A percentile compares a stretch with the other conserved stretches of the same genome.
Conservation (phyloP, 1,140 invertebrate species). For the Schlechtendalia chinensis region DNA sequence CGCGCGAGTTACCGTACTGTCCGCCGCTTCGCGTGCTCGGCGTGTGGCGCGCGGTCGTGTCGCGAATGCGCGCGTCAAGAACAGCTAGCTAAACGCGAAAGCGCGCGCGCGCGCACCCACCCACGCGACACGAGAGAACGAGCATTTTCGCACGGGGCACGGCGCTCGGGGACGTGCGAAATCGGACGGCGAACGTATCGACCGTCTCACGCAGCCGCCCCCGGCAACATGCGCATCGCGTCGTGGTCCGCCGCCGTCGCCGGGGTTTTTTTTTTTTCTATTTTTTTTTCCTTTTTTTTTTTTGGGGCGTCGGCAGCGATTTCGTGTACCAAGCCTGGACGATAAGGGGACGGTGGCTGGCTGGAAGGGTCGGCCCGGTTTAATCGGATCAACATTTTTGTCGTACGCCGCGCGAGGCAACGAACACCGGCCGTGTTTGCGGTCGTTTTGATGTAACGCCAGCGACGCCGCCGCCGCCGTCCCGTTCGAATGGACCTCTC, state of each 20-base stretch:
- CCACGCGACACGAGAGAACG: not conserved
- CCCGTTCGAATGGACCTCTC: not conserved
- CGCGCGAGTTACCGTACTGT: too few species aligned
- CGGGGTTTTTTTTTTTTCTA: too few species aligned
- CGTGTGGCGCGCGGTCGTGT: too few species aligned
- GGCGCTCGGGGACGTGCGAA: conserved; percentile 28
- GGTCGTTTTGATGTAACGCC: conserved; percentile 18
- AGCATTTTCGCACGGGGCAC: conserved; percentile 4
- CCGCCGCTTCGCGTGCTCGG: too few species aligned
- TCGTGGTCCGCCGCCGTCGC: not conserved
- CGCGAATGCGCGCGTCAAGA: too few species aligned
- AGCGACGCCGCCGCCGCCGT: not conserved
- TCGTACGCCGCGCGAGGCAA: conserved; percentile 14
- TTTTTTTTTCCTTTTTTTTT: too few species aligned
- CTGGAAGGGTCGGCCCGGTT: conserved; percentile 9
- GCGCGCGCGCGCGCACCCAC: too few species aligned
- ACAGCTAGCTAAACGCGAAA: too few species aligned
- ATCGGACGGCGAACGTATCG: not conserved
- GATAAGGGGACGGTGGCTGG: too few species aligned
- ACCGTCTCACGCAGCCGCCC: not conserved
- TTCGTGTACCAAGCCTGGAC: too few species aligned
- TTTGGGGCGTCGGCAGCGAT: too few species aligned
- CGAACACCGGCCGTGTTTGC: conserved; percentile 32
- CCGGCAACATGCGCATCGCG: not conserved
- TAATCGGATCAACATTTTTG: conserved; percentile 48